These are phyloP conservation scores for Eumaeus atala DNA, from an alignment of 1,140 invertebrate genomes.

Conservation along the genomic window DNA sequence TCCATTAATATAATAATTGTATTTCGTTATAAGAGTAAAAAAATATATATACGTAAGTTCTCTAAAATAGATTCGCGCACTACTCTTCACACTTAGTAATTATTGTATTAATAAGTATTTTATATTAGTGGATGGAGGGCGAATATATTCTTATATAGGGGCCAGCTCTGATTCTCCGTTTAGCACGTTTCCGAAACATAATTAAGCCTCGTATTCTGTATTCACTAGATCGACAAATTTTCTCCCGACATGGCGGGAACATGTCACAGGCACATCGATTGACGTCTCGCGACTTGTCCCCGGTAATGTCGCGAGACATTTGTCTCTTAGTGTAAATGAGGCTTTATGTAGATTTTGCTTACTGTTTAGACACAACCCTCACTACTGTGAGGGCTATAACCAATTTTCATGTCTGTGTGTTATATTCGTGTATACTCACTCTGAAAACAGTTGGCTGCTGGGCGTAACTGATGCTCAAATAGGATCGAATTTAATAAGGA, in stretches of 20 bases:
- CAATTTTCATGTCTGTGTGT: conserved; percentile 32
- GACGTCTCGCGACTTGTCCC: no score
- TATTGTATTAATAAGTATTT: conserved; percentile 47
- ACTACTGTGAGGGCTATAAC: conserved; percentile 23
- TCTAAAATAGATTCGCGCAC: conserved; percentile 50
- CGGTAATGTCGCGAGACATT: conserved; percentile 4
- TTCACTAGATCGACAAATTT: no score
- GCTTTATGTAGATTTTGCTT: conserved; percentile 36
- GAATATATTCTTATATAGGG: conserved; percentile 24
- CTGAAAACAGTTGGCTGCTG: conserved; percentile 37
- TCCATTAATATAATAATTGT: conserved; percentile 60
- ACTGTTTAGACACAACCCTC: conserved; percentile 24
- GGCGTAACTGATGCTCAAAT: conserved; percentile 31
- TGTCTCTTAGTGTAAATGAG: conserved; percentile 13
- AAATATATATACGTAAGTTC: conserved; percentile 56
- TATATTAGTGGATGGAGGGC: conserved; percentile 33
- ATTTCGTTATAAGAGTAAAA: conserved; percentile 50
- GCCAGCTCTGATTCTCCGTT: conserved; percentile 7
- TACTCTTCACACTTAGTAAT: conserved; percentile 48
- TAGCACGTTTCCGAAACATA: neutral
- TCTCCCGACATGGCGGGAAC: no score
- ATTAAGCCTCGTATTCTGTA: no score
- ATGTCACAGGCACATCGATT: no score
- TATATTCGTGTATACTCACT: conserved; percentile 34
- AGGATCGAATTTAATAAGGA: conserved; percentile 40